Percentiles rank a stretch among this genome's conserved stretches.
phyloP scores from a whole-genome alignment of 2,113 vertebrate genomes.

The Sceloporus tristichus region DNA sequence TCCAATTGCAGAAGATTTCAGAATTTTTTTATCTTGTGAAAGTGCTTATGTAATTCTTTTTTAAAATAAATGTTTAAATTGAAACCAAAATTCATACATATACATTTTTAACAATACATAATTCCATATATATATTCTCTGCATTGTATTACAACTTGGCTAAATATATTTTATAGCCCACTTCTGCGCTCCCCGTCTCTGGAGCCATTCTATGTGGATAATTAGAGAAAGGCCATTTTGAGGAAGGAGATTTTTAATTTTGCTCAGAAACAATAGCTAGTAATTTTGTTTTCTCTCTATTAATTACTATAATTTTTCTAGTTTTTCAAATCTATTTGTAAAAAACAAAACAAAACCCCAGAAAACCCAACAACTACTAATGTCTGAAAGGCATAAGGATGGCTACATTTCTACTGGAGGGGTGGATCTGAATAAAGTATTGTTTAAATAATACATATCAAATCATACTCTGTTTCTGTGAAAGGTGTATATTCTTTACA shows the following conservation, averaged over 20 bases:
- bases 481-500: too few relatives aligned
- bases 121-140: too few relatives aligned
- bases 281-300: not conserved
- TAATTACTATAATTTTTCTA: not conserved
- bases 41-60: too few relatives aligned
- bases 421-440: not conserved
- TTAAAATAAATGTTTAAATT: too few relatives aligned
- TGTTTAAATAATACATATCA: not conserved
- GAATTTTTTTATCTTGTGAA: not conserved
- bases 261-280: not conserved
- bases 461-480: not conserved
- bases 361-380: too few relatives aligned
- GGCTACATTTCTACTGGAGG: not conserved
- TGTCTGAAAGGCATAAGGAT: not conserved
- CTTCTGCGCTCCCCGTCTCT: too few relatives aligned
- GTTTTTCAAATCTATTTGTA: not conserved
- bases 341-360: not conserved
- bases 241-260: not conserved
- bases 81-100: too few relatives aligned
- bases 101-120: too few relatives aligned
- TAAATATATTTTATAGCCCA: too few relatives aligned
- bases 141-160: too few relatives aligned
- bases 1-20: not conserved
- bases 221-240: not conserved
- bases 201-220: not conserved